Conservation (phyloP, 2,797 vertebrate genomes). For the Bradypodion ventrale region DNA sequence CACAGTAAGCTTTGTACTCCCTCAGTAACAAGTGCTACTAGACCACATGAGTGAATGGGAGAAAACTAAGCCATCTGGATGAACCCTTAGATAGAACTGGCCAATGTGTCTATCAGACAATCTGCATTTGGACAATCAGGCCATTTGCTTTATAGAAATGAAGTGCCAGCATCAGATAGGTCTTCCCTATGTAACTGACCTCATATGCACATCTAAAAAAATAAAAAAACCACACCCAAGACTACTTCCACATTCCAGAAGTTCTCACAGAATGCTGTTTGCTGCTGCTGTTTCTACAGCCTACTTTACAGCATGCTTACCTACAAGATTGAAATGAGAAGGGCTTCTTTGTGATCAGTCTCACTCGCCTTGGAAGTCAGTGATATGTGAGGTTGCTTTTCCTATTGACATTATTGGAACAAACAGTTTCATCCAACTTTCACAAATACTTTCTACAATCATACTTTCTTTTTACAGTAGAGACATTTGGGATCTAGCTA, state of each 20-base stretch:
- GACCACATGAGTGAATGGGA: too few relatives aligned
- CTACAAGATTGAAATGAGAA: not conserved
- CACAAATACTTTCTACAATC: not conserved
- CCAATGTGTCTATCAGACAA: too few relatives aligned
- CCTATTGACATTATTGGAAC: not conserved
- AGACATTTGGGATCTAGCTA: not conserved
- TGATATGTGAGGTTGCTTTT: not conserved
- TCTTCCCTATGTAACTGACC: slow-evolving; percentile 13
- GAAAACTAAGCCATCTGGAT: too few relatives aligned
- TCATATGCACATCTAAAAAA: not conserved
- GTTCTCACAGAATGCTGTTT: not conserved
- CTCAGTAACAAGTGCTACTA: too few relatives aligned
- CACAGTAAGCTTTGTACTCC: too few relatives aligned
- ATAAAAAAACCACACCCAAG: too few relatives aligned
- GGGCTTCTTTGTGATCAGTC: not conserved
- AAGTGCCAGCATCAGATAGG: not conserved
- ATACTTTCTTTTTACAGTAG: too few relatives aligned
- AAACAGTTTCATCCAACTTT: not conserved
- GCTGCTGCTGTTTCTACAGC: not conserved
- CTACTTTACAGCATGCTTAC: not conserved
- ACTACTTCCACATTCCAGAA: not conserved
- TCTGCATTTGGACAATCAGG: not conserved
- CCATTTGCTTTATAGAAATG: not conserved
- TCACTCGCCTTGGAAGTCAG: not conserved
- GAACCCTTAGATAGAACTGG: too few relatives aligned